Evolutionary conservation across 1,140 invertebrate genomes (phyloP), one percentile per base, ranked within the genome.

Genomic region (Chlorops oryzae): DNA sequence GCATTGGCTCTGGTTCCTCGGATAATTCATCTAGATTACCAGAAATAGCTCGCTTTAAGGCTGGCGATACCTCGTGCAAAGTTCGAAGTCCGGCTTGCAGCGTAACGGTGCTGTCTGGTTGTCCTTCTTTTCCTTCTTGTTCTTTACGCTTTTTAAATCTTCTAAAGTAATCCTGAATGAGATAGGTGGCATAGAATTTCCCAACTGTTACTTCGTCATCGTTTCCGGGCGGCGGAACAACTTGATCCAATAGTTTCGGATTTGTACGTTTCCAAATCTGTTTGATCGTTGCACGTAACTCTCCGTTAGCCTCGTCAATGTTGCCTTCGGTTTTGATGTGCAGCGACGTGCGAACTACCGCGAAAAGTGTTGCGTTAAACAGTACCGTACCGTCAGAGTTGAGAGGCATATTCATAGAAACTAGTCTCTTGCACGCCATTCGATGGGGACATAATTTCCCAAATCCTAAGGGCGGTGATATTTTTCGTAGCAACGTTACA

Each of bases 321-420:
- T 97, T 96, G 71, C 95, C 88, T 65, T 98, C 95, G 2, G 94
- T 98, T 77, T 99, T 98, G 35, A 99, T 99, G 60, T 88, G 85
- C 25, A 99, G 77, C 23, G 96, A 98, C 0, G 97, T 99, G 51
- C 97, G 79, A 2, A 99, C 96, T 20, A 99, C 87, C 22, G 97
- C 97, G 75, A 99, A 99, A 13, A 99, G 77, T 0, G 97, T 99
- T 0, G 97, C 96, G 75, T 99, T 99, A 73, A 99, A 99, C 61
- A 97, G 84, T 1, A 99, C 97, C 0, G 97, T 99, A 13, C 97
- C 97, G 74, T 99, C 97, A 55, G 92, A 96, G 66, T 99, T 99
- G 32, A 99, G 76, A 1, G 97, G 97, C 97, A 99, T 99, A 70
- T 99, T 99, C 97, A 99, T 99, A 4, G 95, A 96, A 10, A 99